Evolutionary conservation across 2,113 vertebrate species (phyloP).

Genomic region (Psittacula cyanocephala): DNA sequence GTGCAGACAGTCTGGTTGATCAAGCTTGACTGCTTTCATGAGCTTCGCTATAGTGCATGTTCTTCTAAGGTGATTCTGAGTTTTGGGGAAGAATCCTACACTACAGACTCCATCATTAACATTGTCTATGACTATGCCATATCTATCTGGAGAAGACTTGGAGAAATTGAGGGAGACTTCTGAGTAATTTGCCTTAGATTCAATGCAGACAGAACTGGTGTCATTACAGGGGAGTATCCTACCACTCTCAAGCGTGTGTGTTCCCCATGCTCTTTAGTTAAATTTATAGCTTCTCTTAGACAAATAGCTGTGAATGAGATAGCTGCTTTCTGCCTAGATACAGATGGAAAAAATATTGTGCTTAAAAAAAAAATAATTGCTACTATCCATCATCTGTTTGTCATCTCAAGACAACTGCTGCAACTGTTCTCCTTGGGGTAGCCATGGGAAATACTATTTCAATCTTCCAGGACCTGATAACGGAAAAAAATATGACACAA

Average conservation of each 20-base stretch:
- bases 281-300: background rate
- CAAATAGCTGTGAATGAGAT: background rate
- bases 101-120: background rate
- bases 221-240: background rate
- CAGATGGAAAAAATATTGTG: background rate
- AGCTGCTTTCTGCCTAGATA: background rate
- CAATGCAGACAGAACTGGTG: background rate
- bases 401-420: background rate
- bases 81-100: background rate
- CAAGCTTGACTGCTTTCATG: background rate
- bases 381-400: slow-evolving; percentile 8
- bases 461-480: background rate
- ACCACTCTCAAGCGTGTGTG: background rate
- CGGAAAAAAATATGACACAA: background rate
- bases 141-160: background rate
- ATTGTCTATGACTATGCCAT: background rate
- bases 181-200: background rate
- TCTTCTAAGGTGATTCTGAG: background rate
- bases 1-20: background rate
- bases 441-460: background rate
- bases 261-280: background rate
- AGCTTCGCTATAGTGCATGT: background rate
- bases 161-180: background rate
- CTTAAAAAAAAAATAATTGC: background rate
- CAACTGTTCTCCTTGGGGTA: background rate